These are phyloP conservation scores for Hippocampus barbouri DNA, from an alignment of 2,113 vertebrate genomes.

Conservation along the genomic window DNA sequence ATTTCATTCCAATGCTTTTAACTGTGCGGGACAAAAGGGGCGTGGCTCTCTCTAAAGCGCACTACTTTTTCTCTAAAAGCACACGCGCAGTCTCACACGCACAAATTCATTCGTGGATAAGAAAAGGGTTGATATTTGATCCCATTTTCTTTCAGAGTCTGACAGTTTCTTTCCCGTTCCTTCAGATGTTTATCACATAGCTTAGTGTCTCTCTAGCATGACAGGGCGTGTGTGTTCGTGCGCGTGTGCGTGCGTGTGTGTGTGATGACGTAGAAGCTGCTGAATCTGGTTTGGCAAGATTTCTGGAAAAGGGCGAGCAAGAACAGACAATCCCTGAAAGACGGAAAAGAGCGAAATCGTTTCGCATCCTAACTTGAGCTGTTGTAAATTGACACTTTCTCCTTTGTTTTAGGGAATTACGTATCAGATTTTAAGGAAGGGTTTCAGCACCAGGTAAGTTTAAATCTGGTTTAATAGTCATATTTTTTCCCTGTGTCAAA, in stretches of 20 bases:
- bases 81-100: background rate
- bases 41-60: background rate
- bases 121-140: background rate
- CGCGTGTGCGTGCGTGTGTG: conserved; percentile 6
- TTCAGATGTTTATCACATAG: conserved; percentile 35
- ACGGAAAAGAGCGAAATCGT: conserved; percentile 13
- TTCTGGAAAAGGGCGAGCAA: conserved; percentile 35
- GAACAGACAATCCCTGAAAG: conserved; percentile 14
- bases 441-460: conserved; percentile 42
- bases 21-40: background rate
- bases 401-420: background rate
- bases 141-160: background rate
- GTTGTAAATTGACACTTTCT: background rate
- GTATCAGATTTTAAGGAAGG: conserved; percentile 1
- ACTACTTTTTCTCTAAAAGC: background rate
- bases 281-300: conserved; percentile 63
- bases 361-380: background rate
- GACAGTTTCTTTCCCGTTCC: conserved; percentile 31
- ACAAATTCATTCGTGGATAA: conserved; percentile 3
- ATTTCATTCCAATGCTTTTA: background rate
- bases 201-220: conserved; percentile 26
- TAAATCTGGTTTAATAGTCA: background rate
- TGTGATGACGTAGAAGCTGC: conserved; percentile 41
- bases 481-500: background rate
- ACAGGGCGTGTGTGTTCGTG: conserved; percentile 10